Conservation (phyloP, 2,888 invertebrate genomes). For the Diarsia brunnea region DNA sequence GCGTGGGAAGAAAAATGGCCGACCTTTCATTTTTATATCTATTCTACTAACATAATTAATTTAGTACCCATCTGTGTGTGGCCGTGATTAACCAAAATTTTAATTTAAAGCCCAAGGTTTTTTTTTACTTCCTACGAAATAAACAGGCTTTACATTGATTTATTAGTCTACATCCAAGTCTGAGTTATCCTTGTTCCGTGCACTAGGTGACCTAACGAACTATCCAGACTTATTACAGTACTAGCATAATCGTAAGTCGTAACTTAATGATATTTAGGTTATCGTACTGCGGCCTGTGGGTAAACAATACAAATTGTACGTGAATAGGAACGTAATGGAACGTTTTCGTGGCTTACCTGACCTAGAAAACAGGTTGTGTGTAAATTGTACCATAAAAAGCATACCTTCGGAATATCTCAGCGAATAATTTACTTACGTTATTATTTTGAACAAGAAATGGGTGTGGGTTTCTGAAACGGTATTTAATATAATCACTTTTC, state of each 20-base stretch:
- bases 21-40: slow-evolving; percentile 33
- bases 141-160: slow-evolving; percentile 14
- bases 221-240: slow-evolving; percentile 40
- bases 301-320: slow-evolving; percentile 61
- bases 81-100: slow-evolving; percentile 12
- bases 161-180: slow-evolving; percentile 9
- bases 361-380: slow-evolving; percentile 67
- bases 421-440: slow-evolving; percentile 30
- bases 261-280: slow-evolving; percentile 60
- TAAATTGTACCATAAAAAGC: slow-evolving; percentile 52
- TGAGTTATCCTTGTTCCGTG: slow-evolving; percentile 31
- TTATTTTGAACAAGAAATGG: slow-evolving; percentile 30
- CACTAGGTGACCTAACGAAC: slow-evolving; percentile 42
- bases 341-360: slow-evolving; percentile 64
- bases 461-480: slow-evolving; percentile 39
- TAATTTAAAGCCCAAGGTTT: slow-evolving; percentile 19
- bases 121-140: slow-evolving; percentile 26
- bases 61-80: slow-evolving; percentile 9
- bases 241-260: slow-evolving; percentile 42
- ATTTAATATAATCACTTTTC: slow-evolving; percentile 39
- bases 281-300: slow-evolving; percentile 43
- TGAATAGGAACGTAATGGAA: slow-evolving; percentile 32
- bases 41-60: slow-evolving; percentile 13
- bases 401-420: slow-evolving; percentile 38
- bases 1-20: slow-evolving; percentile 45